Conservation (phyloP, 2,113 vertebrate species). For the Fulmarus glacialis region DNA sequence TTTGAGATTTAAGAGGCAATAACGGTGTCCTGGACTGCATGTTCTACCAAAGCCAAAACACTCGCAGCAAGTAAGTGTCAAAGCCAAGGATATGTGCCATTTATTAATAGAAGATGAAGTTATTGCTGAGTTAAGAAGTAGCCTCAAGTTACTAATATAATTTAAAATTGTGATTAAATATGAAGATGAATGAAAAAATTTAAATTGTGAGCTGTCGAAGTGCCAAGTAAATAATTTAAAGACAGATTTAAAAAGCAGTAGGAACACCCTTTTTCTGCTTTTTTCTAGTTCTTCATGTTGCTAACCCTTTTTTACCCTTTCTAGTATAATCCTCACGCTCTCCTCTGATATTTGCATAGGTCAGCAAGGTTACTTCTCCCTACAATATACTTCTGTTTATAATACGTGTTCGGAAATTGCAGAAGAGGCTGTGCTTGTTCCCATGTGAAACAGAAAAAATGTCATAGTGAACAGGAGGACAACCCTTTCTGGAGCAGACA, state of each 20-base stretch:
- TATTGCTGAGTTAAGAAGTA: slow-evolving; percentile 35
- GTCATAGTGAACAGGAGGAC: background rate
- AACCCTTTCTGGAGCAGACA: background rate
- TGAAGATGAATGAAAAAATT: slow-evolving; percentile 22
- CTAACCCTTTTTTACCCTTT: background rate
- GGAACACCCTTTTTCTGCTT: background rate
- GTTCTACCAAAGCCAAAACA: slow-evolving; percentile 25
- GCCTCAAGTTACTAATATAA: slow-evolving; percentile 40
- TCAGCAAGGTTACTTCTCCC: background rate
- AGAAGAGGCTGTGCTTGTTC: background rate
- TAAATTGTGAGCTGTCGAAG: slow-evolving; percentile 14
- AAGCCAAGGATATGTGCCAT: background rate
- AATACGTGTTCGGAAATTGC: background rate
- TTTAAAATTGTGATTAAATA: slow-evolving; percentile 56
- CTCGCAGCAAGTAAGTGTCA: slow-evolving; percentile 26
- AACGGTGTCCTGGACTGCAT: background rate
- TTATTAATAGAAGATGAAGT: slow-evolving; percentile 54
- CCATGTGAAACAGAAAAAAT: background rate
- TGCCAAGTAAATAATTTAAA: slow-evolving; percentile 29
- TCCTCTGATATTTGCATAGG: background rate
- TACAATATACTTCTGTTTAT: background rate
- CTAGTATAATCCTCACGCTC: background rate
- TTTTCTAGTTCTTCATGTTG: background rate
- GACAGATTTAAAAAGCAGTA: background rate
- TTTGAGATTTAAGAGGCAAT: slow-evolving; percentile 9